phyloP scores from a whole-genome alignment of 2,888 invertebrate genomes.

The Brachylomia viminalis region DNA sequence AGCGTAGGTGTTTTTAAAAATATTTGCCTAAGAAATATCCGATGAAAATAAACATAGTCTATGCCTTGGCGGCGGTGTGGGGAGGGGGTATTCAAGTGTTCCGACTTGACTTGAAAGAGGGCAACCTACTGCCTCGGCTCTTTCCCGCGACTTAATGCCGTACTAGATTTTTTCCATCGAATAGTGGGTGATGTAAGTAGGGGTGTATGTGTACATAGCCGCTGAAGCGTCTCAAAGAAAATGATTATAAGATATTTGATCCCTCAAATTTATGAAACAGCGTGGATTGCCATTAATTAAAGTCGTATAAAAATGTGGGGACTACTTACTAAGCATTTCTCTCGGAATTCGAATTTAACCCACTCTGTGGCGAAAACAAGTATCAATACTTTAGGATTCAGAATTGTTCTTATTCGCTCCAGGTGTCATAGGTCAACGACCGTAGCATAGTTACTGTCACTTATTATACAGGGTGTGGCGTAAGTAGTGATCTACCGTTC shows the following conservation, averaged over 20 bases:
- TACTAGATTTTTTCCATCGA: slow-evolving; percentile 86
- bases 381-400: neutral
- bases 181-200: slow-evolving; percentile 71
- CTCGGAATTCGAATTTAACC: neutral
- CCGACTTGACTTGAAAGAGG: slow-evolving; percentile 80
- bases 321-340: neutral
- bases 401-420: neutral
- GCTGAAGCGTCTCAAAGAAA: slow-evolving; percentile 8
- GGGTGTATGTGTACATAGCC: slow-evolving; percentile 10
- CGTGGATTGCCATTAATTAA: neutral
- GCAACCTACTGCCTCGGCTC: slow-evolving; percentile 76
- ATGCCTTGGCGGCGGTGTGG: slow-evolving; percentile 66
- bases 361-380: too few species aligned
- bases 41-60: slow-evolving; percentile 88
- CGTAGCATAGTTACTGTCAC: neutral
- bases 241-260: neutral
- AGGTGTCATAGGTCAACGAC: neutral
- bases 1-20: slow-evolving; percentile 66
- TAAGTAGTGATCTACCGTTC: too few species aligned
- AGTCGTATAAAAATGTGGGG: neutral
- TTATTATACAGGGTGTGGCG: too few species aligned
- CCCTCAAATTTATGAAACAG: neutral
- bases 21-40: slow-evolving; percentile 75
- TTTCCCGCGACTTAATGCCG: slow-evolving; percentile 84
- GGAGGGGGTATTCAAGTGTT: slow-evolving; percentile 81